Evolutionary conservation across 2,797 vertebrate genomes (phyloP).

Genomic region (Poeciliopsis paucimaculata): DNA sequence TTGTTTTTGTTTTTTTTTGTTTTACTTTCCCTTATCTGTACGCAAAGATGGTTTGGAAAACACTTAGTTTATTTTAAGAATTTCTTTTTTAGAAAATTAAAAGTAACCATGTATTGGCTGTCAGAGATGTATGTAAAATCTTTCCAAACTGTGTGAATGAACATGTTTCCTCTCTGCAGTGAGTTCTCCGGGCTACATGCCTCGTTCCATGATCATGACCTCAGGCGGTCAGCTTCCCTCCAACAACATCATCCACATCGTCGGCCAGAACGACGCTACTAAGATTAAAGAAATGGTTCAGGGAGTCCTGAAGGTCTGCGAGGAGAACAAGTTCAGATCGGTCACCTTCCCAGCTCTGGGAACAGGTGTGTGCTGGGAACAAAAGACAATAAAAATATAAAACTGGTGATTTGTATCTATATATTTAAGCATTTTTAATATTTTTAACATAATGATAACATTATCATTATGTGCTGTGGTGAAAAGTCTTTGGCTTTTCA

Average conservation of each 20-base stretch:
- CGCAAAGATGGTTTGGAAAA: background rate
- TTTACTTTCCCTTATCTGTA: background rate
- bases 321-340: slow-evolving; percentile 71
- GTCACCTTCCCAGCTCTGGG: slow-evolving; percentile 91
- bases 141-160: background rate
- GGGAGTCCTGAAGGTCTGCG: slow-evolving; percentile 81
- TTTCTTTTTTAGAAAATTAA: background rate
- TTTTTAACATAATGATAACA: too few species aligned
- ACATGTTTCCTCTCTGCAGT: slow-evolving; percentile 39
- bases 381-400: background rate
- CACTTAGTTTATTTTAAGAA: background rate
- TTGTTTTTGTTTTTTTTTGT: background rate
- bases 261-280: slow-evolving; percentile 44
- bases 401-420: background rate
- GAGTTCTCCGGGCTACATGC: slow-evolving; percentile 43
- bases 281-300: slow-evolving; percentile 73
- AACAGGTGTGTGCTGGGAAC: slow-evolving; percentile 81
- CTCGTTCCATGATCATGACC: slow-evolving; percentile 77
- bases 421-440: background rate
- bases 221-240: slow-evolving; percentile 79
- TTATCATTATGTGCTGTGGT: too few species aligned
- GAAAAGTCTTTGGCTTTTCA: background rate
- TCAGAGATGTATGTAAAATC: background rate
- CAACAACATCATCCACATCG: slow-evolving; percentile 85
- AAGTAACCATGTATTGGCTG: background rate